These are phyloP conservation scores for Panurus biarmicus DNA, from an alignment of 2,113 vertebrate genomes.

Conservation along the genomic window DNA sequence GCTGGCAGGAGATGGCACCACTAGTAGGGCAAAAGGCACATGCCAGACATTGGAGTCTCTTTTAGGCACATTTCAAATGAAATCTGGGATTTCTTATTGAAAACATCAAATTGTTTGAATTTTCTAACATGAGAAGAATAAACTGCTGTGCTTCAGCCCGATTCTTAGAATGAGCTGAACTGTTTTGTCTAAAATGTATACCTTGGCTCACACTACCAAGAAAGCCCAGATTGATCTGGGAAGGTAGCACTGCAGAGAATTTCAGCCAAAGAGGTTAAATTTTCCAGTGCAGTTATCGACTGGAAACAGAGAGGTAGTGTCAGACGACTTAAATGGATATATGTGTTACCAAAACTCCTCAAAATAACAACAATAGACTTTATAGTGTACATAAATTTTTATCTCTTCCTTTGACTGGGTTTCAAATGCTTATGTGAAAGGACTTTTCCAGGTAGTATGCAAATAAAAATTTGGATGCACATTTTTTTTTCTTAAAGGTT, in stretches of 20 bases:
- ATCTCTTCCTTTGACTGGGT: background rate
- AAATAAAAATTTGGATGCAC: background rate
- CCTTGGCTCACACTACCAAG: background rate
- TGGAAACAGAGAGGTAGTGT: background rate
- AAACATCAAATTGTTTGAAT: background rate
- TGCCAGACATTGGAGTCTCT: background rate
- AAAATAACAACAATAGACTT: background rate
- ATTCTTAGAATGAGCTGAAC: background rate
- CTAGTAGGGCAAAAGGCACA: background rate
- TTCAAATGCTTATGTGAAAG: background rate
- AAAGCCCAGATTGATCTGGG: background rate
- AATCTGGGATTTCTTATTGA: background rate
- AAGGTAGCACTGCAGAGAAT: background rate
- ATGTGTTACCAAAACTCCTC: background rate
- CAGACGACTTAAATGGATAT: background rate
- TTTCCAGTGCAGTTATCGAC: background rate
- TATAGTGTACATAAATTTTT: background rate
- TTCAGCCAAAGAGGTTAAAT: background rate
- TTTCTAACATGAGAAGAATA: background rate
- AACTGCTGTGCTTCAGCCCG: background rate
- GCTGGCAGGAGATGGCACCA: background rate
- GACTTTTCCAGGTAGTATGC: background rate
- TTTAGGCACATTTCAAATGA: background rate
- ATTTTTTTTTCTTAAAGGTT: background rate
- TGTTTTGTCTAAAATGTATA: background rate